Conservation (phyloP, 2,888 invertebrate genomes). For the Galerucella nymphaeae region DNA sequence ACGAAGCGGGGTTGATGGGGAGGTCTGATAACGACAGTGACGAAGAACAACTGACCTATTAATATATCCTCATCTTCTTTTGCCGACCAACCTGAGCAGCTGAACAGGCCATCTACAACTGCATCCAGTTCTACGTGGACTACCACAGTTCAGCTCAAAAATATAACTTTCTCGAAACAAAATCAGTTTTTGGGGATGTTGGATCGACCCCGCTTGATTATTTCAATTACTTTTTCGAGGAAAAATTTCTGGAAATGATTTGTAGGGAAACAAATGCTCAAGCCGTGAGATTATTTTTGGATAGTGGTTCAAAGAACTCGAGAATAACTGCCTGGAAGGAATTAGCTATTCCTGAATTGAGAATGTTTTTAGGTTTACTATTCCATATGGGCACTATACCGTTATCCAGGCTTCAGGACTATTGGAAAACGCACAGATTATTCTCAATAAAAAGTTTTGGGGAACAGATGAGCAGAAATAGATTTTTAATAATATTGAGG, state of each 20-base stretch:
- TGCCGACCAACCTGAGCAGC: constrained; percentile 16
- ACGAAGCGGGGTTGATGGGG: background rate
- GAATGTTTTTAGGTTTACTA: constrained; percentile 23
- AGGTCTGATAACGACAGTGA: background rate
- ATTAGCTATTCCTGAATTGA: constrained; percentile 14
- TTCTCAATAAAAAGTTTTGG: constrained; percentile 34
- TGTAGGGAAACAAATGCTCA: constrained; percentile 26
- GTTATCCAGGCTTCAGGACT: constrained; percentile 30
- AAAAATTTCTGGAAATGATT: constrained; percentile 17
- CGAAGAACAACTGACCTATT: constrained; percentile 17
- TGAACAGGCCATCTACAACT: background rate
- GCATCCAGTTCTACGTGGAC: constrained; percentile 7
- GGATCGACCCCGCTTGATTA: constrained; percentile 10
- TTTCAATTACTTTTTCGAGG: background rate
- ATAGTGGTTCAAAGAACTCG: constrained; percentile 6
- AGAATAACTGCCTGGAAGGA: constrained; percentile 27
- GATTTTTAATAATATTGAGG: constrained; percentile 40
- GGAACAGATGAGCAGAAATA: constrained; percentile 39
- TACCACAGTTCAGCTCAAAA: constrained; percentile 6
- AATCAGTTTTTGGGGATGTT: constrained; percentile 14
- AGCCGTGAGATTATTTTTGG: constrained; percentile 26
- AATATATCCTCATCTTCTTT: constrained; percentile 7
- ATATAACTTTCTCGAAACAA: constrained; percentile 8
- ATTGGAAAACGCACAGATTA: constrained; percentile 40
- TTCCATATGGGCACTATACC: constrained; percentile 38